Base-by-base conservation (phyloP, 2,797 vertebrate genomes). In the Enteromius afrohamiltoni region DNA sequence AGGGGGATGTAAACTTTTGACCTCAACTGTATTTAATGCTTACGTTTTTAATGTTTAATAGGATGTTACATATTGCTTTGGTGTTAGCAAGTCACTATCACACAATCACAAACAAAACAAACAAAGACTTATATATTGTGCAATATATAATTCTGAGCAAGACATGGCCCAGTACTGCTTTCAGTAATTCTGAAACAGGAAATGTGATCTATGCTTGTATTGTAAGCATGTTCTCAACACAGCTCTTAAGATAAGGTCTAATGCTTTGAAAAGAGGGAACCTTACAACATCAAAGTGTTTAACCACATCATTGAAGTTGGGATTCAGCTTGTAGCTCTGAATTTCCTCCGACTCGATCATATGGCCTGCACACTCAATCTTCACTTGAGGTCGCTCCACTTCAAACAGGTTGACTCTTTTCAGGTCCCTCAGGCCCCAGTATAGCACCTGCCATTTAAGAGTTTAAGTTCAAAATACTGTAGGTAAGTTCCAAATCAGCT, bases 341-440 rank as follows among this genome's bases (percentile, higher is more conserved):
- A 99, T 93, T 87, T 97, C 96, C 86, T 97, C 97, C 0, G 97
- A 98, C 88, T 98, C 96, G 86, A 98, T 95, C 64, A 94, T 94
- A 80, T 87, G 91, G 17, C 97, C 97, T 0, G 95, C 96, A 89
- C 97, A 97, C 92, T 99, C 97, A 73, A 98, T 93, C 84, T 92
- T 93, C 85, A 99, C 96, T 87, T 96, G 91, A 3, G 97, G 98
- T 29, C 95, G 96, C 80, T 97, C 95, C 85, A 99, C 97, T 88
- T 97, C 96, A 0, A 99, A 98, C 65, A 99, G 91, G 79, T 98
- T 95, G 87, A 98, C 95, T n/a, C 96, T 89, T 85, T 95, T 96
- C 81, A 99, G 93, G 84, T 96, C 94, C 53, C 98, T 92, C 53
- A 99, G 90, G 58, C 97, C 98, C 97, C 97, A 98, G 93, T 98